A percentile compares a stretch with the other conserved stretches of the same genome.
Evolutionary conservation across 2,888 invertebrate species (phyloP).

Genomic region (Incurvaria masculella): DNA sequence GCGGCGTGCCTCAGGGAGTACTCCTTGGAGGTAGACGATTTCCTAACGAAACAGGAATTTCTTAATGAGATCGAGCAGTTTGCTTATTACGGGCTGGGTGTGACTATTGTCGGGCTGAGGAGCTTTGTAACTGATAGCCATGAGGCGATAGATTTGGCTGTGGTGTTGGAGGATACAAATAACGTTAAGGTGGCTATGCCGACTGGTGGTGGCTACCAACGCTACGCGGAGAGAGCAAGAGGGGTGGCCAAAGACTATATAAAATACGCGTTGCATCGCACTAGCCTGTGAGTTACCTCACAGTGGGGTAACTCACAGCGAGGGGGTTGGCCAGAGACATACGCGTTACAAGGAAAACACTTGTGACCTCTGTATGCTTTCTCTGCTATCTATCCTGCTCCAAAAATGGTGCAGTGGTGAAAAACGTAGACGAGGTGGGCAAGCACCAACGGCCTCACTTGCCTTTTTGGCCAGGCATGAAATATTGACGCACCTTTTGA

Average conservation of each 20-base stretch:
- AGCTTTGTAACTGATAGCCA: not conserved
- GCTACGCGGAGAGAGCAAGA: constrained; percentile 29
- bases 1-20: constrained; percentile 18
- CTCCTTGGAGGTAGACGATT: not conserved
- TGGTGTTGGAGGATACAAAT: too few relatives aligned
- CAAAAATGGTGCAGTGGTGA: too few relatives aligned
- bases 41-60: not conserved
- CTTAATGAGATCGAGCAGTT: not conserved
- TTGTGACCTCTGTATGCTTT: too few relatives aligned
- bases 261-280: too few relatives aligned
- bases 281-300: too few relatives aligned
- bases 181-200: not conserved
- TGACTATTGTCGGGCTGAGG: not conserved
- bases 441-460: too few relatives aligned
- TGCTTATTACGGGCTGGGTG: not conserved
- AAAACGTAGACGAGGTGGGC: too few relatives aligned
- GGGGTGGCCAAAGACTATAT: constrained; percentile 35
- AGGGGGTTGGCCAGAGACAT: too few relatives aligned
- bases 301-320: too few relatives aligned
- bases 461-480: too few relatives aligned
- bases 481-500: too few relatives aligned
- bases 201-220: not conserved
- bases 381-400: too few relatives aligned
- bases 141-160: not conserved
- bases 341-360: constrained; percentile 13